Evolutionary conservation across 2,888 invertebrate genomes (phyloP).

Genomic region (Octodonta nipae): DNA sequence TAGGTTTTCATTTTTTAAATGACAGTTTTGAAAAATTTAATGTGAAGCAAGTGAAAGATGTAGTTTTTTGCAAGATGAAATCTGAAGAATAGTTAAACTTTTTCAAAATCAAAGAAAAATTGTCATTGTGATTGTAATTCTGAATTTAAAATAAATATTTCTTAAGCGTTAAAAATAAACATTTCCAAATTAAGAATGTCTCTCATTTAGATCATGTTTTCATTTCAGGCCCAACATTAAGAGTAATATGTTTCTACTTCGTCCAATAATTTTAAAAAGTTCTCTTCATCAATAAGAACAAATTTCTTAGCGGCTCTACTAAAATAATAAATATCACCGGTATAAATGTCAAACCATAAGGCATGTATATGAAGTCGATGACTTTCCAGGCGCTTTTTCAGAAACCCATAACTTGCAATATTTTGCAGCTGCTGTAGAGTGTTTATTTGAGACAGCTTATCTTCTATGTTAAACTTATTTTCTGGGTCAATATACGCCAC

Average conservation of each 20-base stretch:
- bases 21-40: too few relatives aligned
- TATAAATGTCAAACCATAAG: slow-evolving; percentile 95
- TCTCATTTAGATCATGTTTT: too few relatives aligned
- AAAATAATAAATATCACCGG: slow-evolving; percentile 90
- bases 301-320: slow-evolving; percentile 76
- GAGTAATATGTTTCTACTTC: slow-evolving; percentile 74
- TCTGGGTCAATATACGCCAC: slow-evolving; percentile 91
- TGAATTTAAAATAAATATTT: too few relatives aligned
- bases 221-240: slow-evolving; percentile 7
- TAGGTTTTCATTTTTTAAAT: too few relatives aligned
- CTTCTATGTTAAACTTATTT: slow-evolving; percentile 72
- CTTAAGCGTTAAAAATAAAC: too few relatives aligned
- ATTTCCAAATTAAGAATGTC: too few relatives aligned
- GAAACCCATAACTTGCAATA: slow-evolving; percentile 81
- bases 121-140: too few relatives aligned
- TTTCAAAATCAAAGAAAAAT: too few relatives aligned
- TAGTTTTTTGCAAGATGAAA: too few relatives aligned
- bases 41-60: too few relatives aligned
- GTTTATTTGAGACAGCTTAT: slow-evolving; percentile 90
- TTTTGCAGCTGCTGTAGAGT: slow-evolving; percentile 86
- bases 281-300: slow-evolving; percentile 72
- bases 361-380: slow-evolving; percentile 83
- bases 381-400: slow-evolving; percentile 65
- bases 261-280: slow-evolving; percentile 56
- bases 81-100: too few relatives aligned